Percentiles rank a stretch among this genome's conserved stretches.
Evolutionary conservation across 2,888 invertebrate species (phyloP).

Genomic region (Leptinotarsa tumamoca): DNA sequence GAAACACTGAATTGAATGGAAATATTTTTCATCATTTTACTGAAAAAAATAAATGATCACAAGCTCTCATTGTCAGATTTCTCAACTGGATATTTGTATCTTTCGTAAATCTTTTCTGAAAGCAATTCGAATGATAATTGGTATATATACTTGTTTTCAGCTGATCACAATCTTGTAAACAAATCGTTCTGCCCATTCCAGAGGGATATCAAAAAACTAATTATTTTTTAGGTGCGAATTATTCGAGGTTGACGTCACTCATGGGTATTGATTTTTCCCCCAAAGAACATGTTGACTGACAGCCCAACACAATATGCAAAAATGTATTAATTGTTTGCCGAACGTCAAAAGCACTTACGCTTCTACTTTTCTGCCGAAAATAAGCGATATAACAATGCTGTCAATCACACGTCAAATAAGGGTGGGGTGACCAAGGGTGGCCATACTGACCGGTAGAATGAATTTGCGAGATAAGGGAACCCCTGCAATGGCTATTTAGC

Average conservation of each 20-base stretch:
- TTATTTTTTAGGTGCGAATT: neutral
- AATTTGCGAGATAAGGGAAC: slow-evolving; percentile 32
- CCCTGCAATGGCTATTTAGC: slow-evolving; percentile 42
- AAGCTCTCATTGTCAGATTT: too few species aligned
- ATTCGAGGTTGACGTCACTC: neutral
- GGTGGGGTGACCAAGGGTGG: slow-evolving; percentile 34
- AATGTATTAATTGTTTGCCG: slow-evolving; percentile 54
- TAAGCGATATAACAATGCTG: slow-evolving; percentile 47
- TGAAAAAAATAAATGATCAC: too few species aligned
- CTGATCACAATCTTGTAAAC: too few species aligned
- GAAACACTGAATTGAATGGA: too few species aligned
- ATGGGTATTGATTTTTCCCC: slow-evolving; percentile 28
- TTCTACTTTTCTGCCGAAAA: slow-evolving; percentile 44
- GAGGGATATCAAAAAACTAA: neutral
- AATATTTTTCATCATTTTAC: too few species aligned
- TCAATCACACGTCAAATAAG: slow-evolving; percentile 50
- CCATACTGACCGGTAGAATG: slow-evolving; percentile 42
- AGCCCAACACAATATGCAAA: slow-evolving; percentile 52
- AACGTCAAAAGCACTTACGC: slow-evolving; percentile 55
- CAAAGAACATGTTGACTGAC: slow-evolving; percentile 45
- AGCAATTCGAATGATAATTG: too few species aligned
- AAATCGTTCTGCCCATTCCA: too few species aligned
- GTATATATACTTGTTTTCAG: too few species aligned
- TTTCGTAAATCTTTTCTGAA: too few species aligned
- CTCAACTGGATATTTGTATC: too few species aligned